These are phyloP conservation scores for Psittacula derbiana DNA, from an alignment of 2,797 vertebrate genomes.

Conservation along the genomic window DNA sequence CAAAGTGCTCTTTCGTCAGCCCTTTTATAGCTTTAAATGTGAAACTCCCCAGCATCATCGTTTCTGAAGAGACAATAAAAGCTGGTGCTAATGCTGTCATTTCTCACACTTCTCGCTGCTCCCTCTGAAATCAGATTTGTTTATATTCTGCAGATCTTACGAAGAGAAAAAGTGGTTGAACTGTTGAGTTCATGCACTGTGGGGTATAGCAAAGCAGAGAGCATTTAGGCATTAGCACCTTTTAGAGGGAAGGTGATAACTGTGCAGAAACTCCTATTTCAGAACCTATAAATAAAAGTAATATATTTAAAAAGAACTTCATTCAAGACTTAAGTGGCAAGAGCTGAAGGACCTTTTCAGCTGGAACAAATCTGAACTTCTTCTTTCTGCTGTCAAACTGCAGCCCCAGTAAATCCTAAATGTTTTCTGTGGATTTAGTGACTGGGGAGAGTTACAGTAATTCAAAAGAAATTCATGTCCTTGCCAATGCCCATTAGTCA, in stretches of 20 bases:
- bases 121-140: conserved; percentile 51
- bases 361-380: conserved; percentile 66
- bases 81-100: conserved; percentile 34
- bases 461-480: conserved; percentile 55
- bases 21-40: conserved; percentile 56
- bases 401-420: conserved; percentile 56
- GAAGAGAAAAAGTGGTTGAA: not conserved
- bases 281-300: not conserved
- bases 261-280: not conserved
- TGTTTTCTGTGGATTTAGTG: conserved; percentile 64
- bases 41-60: conserved; percentile 40
- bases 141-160: conserved; percentile 6
- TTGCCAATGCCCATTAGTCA: conserved; percentile 66
- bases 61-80: conserved; percentile 59
- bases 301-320: not conserved
- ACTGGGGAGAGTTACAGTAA: conserved; percentile 47
- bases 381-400: conserved; percentile 32
- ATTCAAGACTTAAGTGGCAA: conserved; percentile 16
- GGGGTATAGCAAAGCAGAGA: not conserved
- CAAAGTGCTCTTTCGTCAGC: conserved; percentile 57
- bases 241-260: not conserved
- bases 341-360: conserved; percentile 40
- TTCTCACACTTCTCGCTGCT: conserved; percentile 38
- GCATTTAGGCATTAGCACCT: not conserved
- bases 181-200: not conserved